These are phyloP conservation scores for Zeus faber DNA, from an alignment of 2,113 vertebrate genomes.

Conservation along the genomic window DNA sequence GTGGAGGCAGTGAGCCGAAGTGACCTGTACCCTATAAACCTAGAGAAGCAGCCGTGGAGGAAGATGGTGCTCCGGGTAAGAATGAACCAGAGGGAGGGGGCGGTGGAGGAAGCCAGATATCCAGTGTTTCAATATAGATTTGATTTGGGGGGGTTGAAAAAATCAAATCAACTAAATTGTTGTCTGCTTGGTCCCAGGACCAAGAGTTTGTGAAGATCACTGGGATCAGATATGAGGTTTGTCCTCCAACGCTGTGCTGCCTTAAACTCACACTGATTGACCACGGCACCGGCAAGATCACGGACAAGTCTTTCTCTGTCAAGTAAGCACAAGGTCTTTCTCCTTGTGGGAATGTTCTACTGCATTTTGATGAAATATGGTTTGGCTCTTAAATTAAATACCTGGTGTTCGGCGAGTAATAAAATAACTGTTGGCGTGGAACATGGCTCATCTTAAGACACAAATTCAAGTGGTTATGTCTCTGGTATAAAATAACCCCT, in stretches of 20 bases:
- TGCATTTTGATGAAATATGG: not conserved
- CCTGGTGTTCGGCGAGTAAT: no score
- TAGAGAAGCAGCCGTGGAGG: constrained; percentile 92
- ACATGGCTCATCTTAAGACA: no score
- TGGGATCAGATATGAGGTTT: constrained; percentile 93
- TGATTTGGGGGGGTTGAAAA: not conserved
- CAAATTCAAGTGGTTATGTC: no score
- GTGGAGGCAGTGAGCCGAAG: constrained; percentile 88
- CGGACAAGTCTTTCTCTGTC: constrained; percentile 90
- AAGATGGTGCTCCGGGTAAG: constrained; percentile 89
- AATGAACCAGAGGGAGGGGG: not conserved
- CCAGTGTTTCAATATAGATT: not conserved
- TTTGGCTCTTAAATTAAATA: not conserved
- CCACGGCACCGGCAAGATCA: constrained; percentile 85
- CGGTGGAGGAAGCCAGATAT: not conserved
- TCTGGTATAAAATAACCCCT: no score
- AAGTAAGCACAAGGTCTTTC: constrained; percentile 74
- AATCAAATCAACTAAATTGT: not conserved
- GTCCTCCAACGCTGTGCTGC: constrained; percentile 92
- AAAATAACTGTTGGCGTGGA: no score
- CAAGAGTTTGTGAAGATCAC: constrained; percentile 98
- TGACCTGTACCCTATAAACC: constrained; percentile 86
- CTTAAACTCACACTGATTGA: constrained; percentile 94
- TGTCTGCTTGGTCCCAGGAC: constrained; percentile 74
- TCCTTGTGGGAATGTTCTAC: not conserved